A percentile compares a stretch with the other conserved stretches of the same genome.
Conservation (phyloP, 2,113 vertebrate species). For the Montifringilla adamsi region DNA sequence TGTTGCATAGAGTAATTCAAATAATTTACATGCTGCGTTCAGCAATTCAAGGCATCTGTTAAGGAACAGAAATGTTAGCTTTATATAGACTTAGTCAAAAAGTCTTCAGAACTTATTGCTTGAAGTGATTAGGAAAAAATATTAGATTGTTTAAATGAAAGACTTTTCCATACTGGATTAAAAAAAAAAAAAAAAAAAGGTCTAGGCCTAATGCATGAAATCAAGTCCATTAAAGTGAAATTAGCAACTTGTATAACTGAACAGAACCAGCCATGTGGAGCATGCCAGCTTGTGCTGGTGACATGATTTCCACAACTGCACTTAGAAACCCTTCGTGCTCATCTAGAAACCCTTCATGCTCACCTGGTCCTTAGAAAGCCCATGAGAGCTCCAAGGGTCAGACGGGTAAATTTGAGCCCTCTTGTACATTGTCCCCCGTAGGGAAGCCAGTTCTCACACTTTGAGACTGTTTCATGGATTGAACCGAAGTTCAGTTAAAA, state of each 20-base stretch:
- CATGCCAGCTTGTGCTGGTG: neutral
- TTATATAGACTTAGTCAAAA: neutral
- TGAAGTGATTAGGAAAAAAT: neutral
- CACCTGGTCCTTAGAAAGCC: neutral
- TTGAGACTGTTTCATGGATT: neutral
- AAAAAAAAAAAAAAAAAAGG: neutral
- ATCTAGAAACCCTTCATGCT: neutral
- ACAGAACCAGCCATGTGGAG: neutral
- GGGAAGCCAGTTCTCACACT: neutral
- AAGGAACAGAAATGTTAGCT: neutral
- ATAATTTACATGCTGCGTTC: neutral
- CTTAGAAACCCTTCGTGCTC: neutral
- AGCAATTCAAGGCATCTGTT: neutral
- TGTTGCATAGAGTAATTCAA: neutral
- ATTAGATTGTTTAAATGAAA: neutral
- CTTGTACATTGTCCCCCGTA: neutral
- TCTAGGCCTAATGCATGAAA: neutral
- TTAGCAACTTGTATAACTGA: neutral
- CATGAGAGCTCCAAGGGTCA: neutral
- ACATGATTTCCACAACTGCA: fast-evolving
- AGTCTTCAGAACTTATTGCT: neutral
- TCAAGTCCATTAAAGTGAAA: neutral
- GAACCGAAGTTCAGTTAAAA: neutral
- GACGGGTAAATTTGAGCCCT: neutral
- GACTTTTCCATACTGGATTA: neutral